Conservation (phyloP, 2,113 vertebrate species). For the Aplodontia rufa region DNA sequence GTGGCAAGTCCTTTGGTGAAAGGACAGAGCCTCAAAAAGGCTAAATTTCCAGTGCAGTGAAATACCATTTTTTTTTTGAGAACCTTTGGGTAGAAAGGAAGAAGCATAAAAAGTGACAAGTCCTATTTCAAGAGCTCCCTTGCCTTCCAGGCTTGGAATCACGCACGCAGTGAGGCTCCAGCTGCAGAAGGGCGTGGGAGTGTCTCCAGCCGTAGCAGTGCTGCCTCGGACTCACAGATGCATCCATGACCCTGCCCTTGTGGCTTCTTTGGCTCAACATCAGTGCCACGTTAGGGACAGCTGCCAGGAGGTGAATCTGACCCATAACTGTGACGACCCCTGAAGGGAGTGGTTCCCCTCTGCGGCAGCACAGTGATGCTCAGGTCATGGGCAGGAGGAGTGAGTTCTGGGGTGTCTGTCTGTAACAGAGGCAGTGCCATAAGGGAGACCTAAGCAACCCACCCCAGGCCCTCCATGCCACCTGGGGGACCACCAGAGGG, state of each 20-base stretch:
- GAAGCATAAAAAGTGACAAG: not conserved
- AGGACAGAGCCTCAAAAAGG: conserved; percentile 55
- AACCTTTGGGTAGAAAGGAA: conserved; percentile 18
- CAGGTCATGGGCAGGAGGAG: not conserved
- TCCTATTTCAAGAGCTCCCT: conserved; percentile 14
- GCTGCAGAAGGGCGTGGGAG: conserved; percentile 46
- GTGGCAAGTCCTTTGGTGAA: conserved; percentile 28
- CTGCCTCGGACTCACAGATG: conserved; percentile 64
- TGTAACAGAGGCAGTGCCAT: not conserved
- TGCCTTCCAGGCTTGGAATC: conserved; percentile 55
- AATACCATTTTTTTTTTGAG: not conserved
- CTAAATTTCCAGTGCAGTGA: conserved; percentile 42
- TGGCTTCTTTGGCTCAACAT: conserved; percentile 66
- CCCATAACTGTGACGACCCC: conserved; percentile 21
- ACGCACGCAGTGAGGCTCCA: conserved; percentile 32
- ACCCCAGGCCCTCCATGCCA: rapidly evolving
- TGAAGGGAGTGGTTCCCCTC: not conserved
- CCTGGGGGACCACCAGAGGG: rapidly evolving
- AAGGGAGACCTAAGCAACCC: rapidly evolving
- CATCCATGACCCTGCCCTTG: conserved; percentile 62
- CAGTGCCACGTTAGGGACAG: conserved; percentile 63
- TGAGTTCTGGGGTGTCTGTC: rapidly evolving
- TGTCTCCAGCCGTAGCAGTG: conserved; percentile 55
- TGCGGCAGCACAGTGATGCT: not conserved
- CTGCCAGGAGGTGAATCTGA: conserved; percentile 35